Conservation (phyloP, 2,113 vertebrate species). For the Fregetta grallaria region DNA sequence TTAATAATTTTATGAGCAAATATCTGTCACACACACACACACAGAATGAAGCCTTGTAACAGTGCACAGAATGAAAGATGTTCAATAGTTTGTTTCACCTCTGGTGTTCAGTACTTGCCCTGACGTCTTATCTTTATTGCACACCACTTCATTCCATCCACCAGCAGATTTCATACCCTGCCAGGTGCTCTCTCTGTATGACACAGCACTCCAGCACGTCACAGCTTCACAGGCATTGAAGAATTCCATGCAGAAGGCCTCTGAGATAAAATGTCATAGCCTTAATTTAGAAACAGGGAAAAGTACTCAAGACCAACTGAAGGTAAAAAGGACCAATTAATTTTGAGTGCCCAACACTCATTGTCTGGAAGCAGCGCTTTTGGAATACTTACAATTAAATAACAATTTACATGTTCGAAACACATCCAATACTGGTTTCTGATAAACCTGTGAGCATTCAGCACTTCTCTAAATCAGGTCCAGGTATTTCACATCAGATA, state of each 20-base stretch:
- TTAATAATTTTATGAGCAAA: not conserved
- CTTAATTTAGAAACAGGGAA: not conserved
- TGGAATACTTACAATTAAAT: not conserved
- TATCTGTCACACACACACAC: accelerated
- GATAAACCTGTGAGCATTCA: not conserved
- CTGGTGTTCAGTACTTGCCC: not conserved
- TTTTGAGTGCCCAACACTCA: not conserved
- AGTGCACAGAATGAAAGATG: not conserved
- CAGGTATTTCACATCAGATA: not conserved
- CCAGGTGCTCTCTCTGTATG: not conserved
- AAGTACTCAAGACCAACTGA: not conserved
- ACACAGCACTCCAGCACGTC: not conserved
- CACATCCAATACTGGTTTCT: not conserved
- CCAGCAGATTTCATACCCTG: not conserved
- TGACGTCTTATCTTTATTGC: accelerated
- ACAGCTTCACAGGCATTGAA: not conserved
- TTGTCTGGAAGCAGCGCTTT: accelerated
- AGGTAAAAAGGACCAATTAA: not conserved
- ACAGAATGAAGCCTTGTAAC: not conserved
- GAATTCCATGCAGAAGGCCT: not conserved
- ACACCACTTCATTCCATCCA: not conserved
- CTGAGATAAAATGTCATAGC: not conserved
- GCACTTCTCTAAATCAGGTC: not conserved
- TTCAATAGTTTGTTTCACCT: not conserved
- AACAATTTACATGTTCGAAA: not conserved